phyloP scores from a whole-genome alignment of 1,140 invertebrate species.

The Trachymyrmex cornetzi region DNA sequence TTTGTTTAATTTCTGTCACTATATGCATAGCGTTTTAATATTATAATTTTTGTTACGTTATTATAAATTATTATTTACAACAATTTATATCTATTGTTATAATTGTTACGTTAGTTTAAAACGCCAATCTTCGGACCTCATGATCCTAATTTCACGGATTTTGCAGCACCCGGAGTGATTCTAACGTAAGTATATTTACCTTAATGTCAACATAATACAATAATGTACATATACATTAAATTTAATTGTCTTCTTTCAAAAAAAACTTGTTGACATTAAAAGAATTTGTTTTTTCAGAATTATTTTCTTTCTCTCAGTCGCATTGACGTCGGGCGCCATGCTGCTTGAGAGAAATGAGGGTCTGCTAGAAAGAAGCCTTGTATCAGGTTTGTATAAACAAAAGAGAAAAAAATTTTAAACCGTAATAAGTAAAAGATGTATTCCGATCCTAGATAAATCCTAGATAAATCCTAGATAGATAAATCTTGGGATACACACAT shows the following conservation, averaged over 20 bases:
- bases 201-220: neutral
- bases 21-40: neutral
- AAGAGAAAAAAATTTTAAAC: neutral
- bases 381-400: conserved; percentile 89
- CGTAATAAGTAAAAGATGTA: neutral
- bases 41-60: neutral
- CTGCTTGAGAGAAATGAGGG: conserved; percentile 96
- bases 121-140: conserved; percentile 95
- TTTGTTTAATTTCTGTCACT: neutral
- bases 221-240: neutral
- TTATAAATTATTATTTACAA: conserved; percentile 22
- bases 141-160: conserved; percentile 96
- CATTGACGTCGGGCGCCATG: conserved; percentile 96
- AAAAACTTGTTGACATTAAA: neutral
- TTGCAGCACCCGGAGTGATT: conserved; percentile 97
- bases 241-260: neutral
- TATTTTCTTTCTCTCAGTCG: conserved; percentile 97
- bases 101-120: conserved; percentile 87
- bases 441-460: neutral
- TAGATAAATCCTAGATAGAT: neutral
- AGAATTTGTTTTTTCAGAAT: conserved; percentile 89
- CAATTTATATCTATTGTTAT: conserved; percentile 21
- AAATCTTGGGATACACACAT: neutral
- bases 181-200: conserved; percentile 90
- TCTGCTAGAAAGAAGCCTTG: conserved; percentile 94